Conservation (phyloP, 2,888 invertebrate genomes). For the Nemotelus pantherinus region DNA sequence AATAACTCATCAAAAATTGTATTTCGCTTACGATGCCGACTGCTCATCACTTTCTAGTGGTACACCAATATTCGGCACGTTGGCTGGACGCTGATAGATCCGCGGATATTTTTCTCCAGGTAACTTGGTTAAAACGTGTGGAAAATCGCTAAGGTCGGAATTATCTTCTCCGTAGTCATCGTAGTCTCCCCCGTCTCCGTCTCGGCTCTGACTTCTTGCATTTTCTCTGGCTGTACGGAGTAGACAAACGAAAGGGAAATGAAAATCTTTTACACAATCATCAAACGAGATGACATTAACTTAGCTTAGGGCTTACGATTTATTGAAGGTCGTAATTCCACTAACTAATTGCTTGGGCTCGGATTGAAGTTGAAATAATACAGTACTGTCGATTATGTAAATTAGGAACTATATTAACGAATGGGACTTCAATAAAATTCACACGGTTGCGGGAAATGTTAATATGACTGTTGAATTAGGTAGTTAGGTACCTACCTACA, state of each 20-base stretch:
- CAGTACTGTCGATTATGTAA: neutral
- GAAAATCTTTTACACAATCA: too few relatives aligned
- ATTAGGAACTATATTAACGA: neutral
- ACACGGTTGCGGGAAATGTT: too few relatives aligned
- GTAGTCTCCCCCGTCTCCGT: slow-evolving; percentile 21
- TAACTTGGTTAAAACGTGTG: slow-evolving; percentile 1
- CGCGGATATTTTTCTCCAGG: slow-evolving; percentile 15
- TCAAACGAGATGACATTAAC: too few relatives aligned
- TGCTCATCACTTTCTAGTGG: slow-evolving; percentile 20
- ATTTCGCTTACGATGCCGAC: slow-evolving; percentile 22
- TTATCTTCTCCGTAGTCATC: slow-evolving; percentile 29
- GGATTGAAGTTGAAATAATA: neutral
- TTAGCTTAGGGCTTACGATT: too few relatives aligned
- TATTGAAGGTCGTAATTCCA: too few relatives aligned
- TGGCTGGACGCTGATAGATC: slow-evolving; percentile 17
- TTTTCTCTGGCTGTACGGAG: slow-evolving; percentile 17
- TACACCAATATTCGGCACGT: neutral
- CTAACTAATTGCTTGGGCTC: too few relatives aligned
- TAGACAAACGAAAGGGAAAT: neutral
- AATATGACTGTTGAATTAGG: too few relatives aligned
- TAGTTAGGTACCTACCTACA: too few relatives aligned
- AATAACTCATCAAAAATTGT: slow-evolving; percentile 17
- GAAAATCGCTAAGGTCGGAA: slow-evolving; percentile 15
- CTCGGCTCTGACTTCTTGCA: neutral
- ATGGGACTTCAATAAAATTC: too few relatives aligned